phyloP scores from a whole-genome alignment of 2,113 vertebrate species.

The Hypanus sabinus region DNA sequence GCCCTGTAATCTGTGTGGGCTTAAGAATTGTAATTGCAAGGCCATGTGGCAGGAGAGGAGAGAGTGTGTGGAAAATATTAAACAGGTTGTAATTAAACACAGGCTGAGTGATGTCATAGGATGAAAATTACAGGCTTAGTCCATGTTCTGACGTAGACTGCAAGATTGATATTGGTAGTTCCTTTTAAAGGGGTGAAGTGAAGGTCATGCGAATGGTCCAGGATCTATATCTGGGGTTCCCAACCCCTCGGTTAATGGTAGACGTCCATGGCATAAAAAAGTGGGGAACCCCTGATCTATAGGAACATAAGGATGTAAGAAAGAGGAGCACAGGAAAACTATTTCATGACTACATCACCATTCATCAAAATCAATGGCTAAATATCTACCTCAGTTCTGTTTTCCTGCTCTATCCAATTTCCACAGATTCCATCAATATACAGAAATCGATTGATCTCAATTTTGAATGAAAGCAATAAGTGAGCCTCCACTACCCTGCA shows the following conservation, averaged over 20 bases:
- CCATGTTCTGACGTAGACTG: slow-evolving; percentile 15
- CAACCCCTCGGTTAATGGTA: too few relatives aligned
- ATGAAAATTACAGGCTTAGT: slow-evolving; percentile 12
- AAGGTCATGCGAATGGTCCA: background rate
- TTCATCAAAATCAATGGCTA: too few relatives aligned
- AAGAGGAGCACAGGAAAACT: too few relatives aligned
- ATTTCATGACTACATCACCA: too few relatives aligned
- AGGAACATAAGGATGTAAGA: too few relatives aligned
- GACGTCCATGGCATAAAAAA: too few relatives aligned
- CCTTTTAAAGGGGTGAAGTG: background rate
- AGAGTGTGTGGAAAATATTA: background rate
- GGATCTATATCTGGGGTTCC: background rate
- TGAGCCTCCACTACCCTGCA: too few relatives aligned
- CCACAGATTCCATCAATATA: too few relatives aligned
- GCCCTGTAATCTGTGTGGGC: background rate
- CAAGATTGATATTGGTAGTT: background rate
- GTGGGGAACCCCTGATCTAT: background rate
- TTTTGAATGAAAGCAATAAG: too few relatives aligned
- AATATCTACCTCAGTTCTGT: too few relatives aligned
- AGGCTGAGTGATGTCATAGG: background rate
- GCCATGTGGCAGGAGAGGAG: background rate
- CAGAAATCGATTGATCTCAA: too few relatives aligned
- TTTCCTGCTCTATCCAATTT: too few relatives aligned
- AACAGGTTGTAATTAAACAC: slow-evolving; percentile 19
- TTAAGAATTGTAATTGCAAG: slow-evolving; percentile 17